A percentile compares a stretch with the other conserved stretches of the same genome.
These are phyloP conservation scores for Nomada hirtipes DNA, from an alignment of 2,888 invertebrate species.

Conservation along the genomic window DNA sequence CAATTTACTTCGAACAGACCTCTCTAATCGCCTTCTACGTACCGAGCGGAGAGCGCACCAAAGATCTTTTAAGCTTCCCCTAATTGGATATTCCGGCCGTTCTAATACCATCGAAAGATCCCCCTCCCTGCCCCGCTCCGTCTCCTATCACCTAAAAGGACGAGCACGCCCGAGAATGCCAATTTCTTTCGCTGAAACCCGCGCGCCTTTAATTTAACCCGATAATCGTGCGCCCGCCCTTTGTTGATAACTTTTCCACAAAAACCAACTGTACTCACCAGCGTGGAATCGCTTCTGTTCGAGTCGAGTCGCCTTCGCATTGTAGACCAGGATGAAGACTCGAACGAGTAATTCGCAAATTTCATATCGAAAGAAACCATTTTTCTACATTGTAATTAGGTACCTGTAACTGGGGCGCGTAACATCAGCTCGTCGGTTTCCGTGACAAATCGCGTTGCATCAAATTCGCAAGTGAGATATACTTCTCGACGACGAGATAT, in stretches of 20 bases:
- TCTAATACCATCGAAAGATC: conserved; percentile 46
- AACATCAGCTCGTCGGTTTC: neutral
- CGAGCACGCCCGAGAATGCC: conserved; percentile 23
- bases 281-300: neutral
- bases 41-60: conserved; percentile 14
- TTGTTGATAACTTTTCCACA: conserved; percentile 2
- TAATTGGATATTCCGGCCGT: conserved; percentile 57
- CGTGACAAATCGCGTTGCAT: neutral
- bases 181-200: conserved; percentile 31
- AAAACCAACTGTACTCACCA: neutral
- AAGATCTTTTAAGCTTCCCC: conserved; percentile 42
- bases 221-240: conserved; percentile 15
- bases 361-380: neutral
- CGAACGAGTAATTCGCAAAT: conserved; percentile 14
- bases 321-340: neutral
- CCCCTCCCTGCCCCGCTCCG: conserved; percentile 4
- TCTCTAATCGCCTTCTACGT: conserved; percentile 38
- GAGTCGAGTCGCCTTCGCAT: neutral
- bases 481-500: neutral
- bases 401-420: neutral
- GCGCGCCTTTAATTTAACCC: conserved; percentile 34
- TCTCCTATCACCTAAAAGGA: neutral
- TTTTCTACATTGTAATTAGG: conserved; percentile 13
- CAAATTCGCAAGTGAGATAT: neutral
- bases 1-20: conserved; percentile 39